Evolutionary conservation across 2,113 vertebrate genomes (phyloP).

Genomic region (Lethenteron reissneri): DNA sequence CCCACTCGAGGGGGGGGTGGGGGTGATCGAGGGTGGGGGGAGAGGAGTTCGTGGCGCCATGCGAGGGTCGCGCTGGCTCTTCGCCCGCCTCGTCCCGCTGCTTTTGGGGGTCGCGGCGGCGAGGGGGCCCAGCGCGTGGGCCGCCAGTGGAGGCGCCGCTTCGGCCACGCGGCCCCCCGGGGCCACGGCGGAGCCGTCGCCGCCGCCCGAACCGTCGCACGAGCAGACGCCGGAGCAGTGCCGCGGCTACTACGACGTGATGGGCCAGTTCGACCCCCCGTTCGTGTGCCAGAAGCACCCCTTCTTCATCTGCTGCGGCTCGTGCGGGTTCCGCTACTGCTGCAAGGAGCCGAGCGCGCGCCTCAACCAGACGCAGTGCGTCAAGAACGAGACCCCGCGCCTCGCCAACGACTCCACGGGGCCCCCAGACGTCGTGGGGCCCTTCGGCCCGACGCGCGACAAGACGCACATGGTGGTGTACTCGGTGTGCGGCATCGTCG

Average conservation of each 20-base stretch:
- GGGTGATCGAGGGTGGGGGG: too few relatives aligned
- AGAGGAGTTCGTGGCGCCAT: too few relatives aligned
- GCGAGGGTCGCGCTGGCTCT: too few relatives aligned
- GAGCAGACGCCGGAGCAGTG: conserved; percentile 46
- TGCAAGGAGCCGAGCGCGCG: conserved; percentile 69
- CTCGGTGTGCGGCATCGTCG: conserved; percentile 95
- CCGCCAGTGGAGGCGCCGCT: too few relatives aligned
- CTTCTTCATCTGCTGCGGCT: conserved; percentile 95
- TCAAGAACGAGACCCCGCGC: conserved; percentile 71
- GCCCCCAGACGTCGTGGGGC: conserved; percentile 60
- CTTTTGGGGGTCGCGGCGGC: too few relatives aligned
- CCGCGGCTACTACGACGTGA: conserved; percentile 91
- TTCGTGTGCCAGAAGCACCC: conserved; percentile 85
- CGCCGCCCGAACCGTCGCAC: conserved; percentile 60
- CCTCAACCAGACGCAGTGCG: conserved; percentile 81
- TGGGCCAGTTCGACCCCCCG: conserved; percentile 96
- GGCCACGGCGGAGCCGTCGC: too few relatives aligned
- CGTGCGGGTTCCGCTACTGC: conserved; percentile 98
- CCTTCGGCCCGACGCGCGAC: conserved; percentile 75
- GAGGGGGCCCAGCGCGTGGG: too few relatives aligned
- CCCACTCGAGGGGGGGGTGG: too few relatives aligned
- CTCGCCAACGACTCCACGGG: conserved; percentile 78
- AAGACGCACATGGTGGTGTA: conserved; percentile 98
- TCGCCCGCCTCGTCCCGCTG: too few relatives aligned
- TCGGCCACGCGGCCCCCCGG: too few relatives aligned